Conservation (phyloP, 2,797 vertebrate genomes). For the Sebastolobus altivelis region DNA sequence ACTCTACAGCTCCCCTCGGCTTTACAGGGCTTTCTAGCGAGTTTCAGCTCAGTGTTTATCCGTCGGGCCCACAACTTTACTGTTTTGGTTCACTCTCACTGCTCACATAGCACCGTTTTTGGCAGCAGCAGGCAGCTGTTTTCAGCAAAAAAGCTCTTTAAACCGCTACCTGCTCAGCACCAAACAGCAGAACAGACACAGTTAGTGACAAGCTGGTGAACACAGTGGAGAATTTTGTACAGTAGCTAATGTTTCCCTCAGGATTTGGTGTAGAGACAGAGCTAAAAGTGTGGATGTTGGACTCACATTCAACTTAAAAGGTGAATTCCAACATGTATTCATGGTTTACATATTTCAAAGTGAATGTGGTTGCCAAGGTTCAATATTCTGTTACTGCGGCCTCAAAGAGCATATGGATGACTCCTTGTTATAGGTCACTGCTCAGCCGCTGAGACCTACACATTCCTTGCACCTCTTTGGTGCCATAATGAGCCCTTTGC, state of each 20-base stretch:
- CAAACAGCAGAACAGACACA: not conserved
- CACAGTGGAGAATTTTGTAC: not conserved
- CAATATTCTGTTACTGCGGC: not conserved
- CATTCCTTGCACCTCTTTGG: constrained; percentile 19
- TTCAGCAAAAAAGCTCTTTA: not conserved
- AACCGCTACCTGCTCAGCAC: not conserved
- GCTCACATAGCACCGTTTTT: not conserved
- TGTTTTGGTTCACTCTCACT: not conserved
- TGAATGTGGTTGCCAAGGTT: constrained; percentile 27
- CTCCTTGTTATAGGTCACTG: constrained; percentile 57
- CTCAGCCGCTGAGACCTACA: constrained; percentile 51
- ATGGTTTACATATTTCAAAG: not conserved
- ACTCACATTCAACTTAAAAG: not conserved
- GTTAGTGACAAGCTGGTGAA: not conserved
- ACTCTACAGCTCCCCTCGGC: not conserved
- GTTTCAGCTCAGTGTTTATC: not conserved
- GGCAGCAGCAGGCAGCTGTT: not conserved
- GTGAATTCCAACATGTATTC: not conserved
- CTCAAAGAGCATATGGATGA: constrained; percentile 35
- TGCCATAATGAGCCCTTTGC: constrained; percentile 65
- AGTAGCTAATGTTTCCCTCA: not conserved
- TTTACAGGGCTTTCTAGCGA: not conserved
- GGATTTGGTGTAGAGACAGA: not conserved
- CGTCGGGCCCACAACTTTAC: not conserved
- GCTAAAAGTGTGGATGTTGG: not conserved